phyloP scores from a whole-genome alignment of 1,140 invertebrate genomes.

The Drosophila repleta region DNA sequence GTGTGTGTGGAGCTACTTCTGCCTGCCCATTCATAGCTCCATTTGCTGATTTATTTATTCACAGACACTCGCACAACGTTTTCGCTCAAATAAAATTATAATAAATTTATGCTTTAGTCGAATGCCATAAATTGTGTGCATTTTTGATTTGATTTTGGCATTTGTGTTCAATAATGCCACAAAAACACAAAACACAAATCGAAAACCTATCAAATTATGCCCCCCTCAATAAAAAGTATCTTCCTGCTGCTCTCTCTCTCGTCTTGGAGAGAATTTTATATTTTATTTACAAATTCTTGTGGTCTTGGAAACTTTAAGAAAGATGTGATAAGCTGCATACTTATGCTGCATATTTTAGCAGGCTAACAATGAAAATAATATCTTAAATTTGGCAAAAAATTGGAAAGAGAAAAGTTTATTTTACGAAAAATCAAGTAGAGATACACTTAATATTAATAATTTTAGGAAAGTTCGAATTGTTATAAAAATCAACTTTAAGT shows the following conservation, averaged over 20 bases:
- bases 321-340: no score
- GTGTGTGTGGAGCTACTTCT: conserved; percentile 15
- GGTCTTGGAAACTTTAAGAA: no score
- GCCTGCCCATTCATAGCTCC: background rate
- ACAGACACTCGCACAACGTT: conserved; percentile 24
- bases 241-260: background rate
- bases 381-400: no score
- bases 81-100: conserved; percentile 67
- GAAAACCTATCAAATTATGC: conserved; percentile 10
- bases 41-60: conserved; percentile 62
- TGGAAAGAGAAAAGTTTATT: no score
- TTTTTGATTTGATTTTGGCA: conserved; percentile 80
- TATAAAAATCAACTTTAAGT: no score
- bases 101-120: conserved; percentile 66
- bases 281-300: no score
- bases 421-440: no score
- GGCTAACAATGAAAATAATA: no score
- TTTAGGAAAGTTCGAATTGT: no score
- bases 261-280: background rate
- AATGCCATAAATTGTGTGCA: conserved; percentile 59
- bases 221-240: background rate
- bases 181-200: conserved; percentile 11
- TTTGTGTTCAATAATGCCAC: conserved; percentile 59
- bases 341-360: no score
- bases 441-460: no score